Base-by-base conservation (phyloP, 2,113 vertebrate species). In the Nycticorax nycticorax region DNA sequence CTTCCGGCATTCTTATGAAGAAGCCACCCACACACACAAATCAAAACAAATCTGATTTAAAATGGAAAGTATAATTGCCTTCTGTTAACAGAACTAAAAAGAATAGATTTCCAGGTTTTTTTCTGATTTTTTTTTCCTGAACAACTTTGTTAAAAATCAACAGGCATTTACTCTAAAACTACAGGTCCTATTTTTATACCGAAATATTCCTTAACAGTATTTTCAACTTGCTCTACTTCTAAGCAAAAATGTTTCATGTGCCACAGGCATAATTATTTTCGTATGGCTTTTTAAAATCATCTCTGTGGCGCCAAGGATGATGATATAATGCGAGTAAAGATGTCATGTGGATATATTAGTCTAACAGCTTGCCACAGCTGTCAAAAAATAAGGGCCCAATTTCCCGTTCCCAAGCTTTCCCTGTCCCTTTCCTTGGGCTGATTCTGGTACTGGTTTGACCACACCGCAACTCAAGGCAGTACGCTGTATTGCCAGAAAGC, bases 331-430 rank as follows among this genome's bases (percentile, higher is more conserved):
- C 10, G 57, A 88, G 60, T 7, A 50, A 30, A 66, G 69, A 26
- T 71, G 21, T 28, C n/a, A 77, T 23, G 32, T 10, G 69, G 53
- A 71, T 56, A 39, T 68, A 48, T 1, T 43, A 6, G 45, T 18
- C 39, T 41, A 68, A 19, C 57, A 92, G 26, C 79, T 84, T 35
- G 55, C n/a, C 62, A 24, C 85, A 95, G 92, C 84, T 93, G 56
- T 8, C 59, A 18, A 37, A 80, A 75, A 30, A 8, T 1, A 56
- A 41, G 19, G 27, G 6, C 12, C 9, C 9, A 5, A 26, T 9
- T 89, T 48, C 77, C 60, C 14, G 0, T 17, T 73, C 16, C 73
- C 5, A 2, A 67, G 76, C 28, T 28, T 56, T 67, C 35, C 63
- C 60, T 19, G 8, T 14, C 33, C 75, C 26, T 69, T 53, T n/a